A percentile compares a stretch with the other conserved stretches of the same genome.
phyloP scores from a whole-genome alignment of 2,113 vertebrate genomes.

The Varanus komodoensis region DNA sequence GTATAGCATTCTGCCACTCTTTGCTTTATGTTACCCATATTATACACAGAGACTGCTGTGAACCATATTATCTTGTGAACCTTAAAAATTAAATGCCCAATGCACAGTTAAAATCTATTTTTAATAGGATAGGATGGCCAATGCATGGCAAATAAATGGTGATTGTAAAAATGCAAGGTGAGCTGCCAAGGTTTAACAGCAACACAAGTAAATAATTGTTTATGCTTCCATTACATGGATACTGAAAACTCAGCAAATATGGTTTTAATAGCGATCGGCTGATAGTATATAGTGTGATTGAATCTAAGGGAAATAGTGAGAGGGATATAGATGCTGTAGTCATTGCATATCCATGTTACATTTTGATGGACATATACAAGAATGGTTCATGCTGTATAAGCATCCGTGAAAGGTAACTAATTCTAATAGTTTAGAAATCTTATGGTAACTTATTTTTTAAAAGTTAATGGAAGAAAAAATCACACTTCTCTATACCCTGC shows the following conservation, averaged over 20 bases:
- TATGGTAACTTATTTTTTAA: neutral
- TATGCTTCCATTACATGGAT: slow-evolving; percentile 63
- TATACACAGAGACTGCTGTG: slow-evolving; percentile 51
- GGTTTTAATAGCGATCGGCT: slow-evolving; percentile 74
- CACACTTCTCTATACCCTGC: too few species aligned
- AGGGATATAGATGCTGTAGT: slow-evolving; percentile 62
- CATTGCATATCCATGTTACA: slow-evolving; percentile 28
- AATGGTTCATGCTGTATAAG: too few species aligned
- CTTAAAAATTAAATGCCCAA: slow-evolving; percentile 69
- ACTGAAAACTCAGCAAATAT: slow-evolving; percentile 73
- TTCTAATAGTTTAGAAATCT: neutral
- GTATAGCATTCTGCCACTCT: slow-evolving; percentile 36
- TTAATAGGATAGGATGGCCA: slow-evolving; percentile 66
- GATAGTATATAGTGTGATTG: slow-evolving; percentile 71
- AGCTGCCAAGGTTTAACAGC: slow-evolving; percentile 64
- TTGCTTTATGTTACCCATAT: slow-evolving; percentile 24
- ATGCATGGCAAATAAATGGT: slow-evolving; percentile 69
- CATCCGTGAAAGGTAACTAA: neutral
- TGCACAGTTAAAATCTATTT: slow-evolving; percentile 59
- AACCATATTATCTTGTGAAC: slow-evolving; percentile 46
- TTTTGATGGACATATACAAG: neutral
- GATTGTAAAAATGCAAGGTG: slow-evolving; percentile 65
- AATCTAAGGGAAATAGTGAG: slow-evolving; percentile 62
- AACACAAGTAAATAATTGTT: slow-evolving; percentile 67
- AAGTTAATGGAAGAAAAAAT: too few species aligned